Evolutionary conservation across 2,888 invertebrate genomes (phyloP).

Genomic region (Sepiola atlantica): DNA sequence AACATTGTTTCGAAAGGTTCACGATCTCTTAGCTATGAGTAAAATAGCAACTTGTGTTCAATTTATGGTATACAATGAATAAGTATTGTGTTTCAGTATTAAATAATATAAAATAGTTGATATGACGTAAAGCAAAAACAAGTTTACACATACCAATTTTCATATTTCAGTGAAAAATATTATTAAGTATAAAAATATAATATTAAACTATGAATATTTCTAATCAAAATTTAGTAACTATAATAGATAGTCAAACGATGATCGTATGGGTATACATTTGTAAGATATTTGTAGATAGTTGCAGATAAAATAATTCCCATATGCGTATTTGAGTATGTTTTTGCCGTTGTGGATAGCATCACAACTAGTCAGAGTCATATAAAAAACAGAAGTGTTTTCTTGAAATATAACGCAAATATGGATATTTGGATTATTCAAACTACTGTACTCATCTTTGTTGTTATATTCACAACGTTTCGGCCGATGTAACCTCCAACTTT

Average conservation of each 20-base stretch:
- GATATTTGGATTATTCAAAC: neutral
- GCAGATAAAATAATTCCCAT: neutral
- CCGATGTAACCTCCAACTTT: too few relatives aligned
- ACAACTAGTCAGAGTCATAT: neutral
- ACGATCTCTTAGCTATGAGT: too few relatives aligned
- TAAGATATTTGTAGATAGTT: neutral
- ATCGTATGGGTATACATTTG: neutral
- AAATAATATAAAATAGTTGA: too few relatives aligned
- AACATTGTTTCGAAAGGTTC: too few relatives aligned
- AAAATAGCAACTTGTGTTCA: too few relatives aligned
- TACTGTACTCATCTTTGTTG: too few relatives aligned
- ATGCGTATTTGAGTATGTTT: neutral
- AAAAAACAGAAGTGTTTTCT: neutral
- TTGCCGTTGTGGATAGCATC: neutral
- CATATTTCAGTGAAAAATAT: neutral
- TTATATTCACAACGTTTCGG: too few relatives aligned
- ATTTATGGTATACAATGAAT: too few relatives aligned
- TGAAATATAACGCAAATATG: neutral
- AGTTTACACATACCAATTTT: too few relatives aligned
- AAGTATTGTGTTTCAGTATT: too few relatives aligned
- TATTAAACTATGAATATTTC: neutral
- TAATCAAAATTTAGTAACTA: neutral
- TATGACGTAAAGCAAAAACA: too few relatives aligned
- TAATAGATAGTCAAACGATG: neutral
- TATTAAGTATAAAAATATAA: neutral